Evolutionary conservation across 2,797 vertebrate species (phyloP).

Genomic region (Notamacropus eugenii): DNA sequence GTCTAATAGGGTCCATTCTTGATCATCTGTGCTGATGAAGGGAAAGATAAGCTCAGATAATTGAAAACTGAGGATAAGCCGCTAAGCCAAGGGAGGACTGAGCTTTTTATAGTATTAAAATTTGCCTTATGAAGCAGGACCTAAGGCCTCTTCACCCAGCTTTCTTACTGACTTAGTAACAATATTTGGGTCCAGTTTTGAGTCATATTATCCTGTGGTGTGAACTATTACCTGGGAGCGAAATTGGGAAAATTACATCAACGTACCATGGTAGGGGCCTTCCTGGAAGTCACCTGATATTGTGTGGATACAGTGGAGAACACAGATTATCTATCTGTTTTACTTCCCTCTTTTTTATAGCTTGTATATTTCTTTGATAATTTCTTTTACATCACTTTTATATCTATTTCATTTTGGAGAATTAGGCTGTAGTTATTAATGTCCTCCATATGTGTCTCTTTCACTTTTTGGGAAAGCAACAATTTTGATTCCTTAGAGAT

Average conservation of each 20-base stretch:
- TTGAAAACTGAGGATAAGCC: constrained; percentile 31
- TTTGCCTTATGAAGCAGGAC: neutral
- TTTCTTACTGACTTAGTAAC: neutral
- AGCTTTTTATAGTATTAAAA: neutral
- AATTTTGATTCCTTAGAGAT: neutral
- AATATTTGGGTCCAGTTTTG: neutral
- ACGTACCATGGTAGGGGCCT: neutral
- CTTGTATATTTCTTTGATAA: neutral
- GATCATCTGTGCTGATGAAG: constrained; percentile 23
- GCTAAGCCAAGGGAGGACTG: neutral
- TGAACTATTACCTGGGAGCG: constrained; percentile 36
- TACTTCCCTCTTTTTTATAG: neutral
- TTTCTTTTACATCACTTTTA: neutral
- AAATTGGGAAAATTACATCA: constrained; percentile 1
- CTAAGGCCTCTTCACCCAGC: neutral
- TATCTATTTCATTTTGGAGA: neutral
- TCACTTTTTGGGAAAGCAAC: neutral
- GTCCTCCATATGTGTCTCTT: neutral
- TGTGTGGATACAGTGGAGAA: neutral
- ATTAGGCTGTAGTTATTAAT: neutral
- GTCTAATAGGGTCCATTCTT: constrained; percentile 12
- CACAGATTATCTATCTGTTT: neutral
- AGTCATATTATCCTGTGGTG: constrained; percentile 30
- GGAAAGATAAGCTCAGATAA: constrained; percentile 4
- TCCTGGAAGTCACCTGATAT: neutral